phyloP scores from a whole-genome alignment of 2,888 invertebrate genomes.

The Lithophane ornitopus region DNA sequence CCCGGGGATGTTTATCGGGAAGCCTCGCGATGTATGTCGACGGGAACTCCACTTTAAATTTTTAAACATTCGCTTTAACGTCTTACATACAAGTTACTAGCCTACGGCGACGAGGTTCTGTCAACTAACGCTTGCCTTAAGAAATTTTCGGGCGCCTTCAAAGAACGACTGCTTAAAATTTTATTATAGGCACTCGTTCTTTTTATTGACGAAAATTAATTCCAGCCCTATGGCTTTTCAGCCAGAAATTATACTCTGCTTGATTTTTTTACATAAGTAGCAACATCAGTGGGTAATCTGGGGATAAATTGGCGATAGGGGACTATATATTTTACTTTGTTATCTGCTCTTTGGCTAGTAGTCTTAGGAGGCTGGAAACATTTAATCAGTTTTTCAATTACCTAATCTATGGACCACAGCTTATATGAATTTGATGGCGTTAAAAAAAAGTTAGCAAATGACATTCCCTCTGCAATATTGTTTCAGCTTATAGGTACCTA shows the following conservation, averaged over 20 bases:
- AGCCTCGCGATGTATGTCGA: constrained; percentile 78
- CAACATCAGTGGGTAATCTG: neutral
- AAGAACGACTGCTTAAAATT: constrained; percentile 26
- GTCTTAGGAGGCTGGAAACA: neutral
- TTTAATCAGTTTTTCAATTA: neutral
- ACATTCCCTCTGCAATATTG: constrained; percentile 58
- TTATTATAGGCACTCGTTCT: neutral
- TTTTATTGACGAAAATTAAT: neutral
- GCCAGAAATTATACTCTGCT: neutral
- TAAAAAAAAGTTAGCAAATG: constrained; percentile 57
- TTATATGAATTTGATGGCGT: constrained; percentile 22
- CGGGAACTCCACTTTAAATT: constrained; percentile 81
- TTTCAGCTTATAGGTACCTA: constrained; percentile 52
- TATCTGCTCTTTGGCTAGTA: neutral
- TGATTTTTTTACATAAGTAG: neutral
- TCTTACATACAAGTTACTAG: constrained; percentile 63
- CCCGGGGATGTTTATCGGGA: constrained; percentile 85
- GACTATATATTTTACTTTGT: neutral
- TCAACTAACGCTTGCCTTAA: constrained; percentile 38
- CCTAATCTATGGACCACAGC: neutral
- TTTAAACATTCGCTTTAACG: constrained; percentile 78
- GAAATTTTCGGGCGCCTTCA: constrained; percentile 13
- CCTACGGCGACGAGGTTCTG: constrained; percentile 55
- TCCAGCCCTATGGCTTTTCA: neutral
- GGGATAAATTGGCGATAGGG: neutral